These are phyloP conservation scores for Myiothlypis coronata DNA, from an alignment of 2,797 vertebrate species.

Conservation along the genomic window DNA sequence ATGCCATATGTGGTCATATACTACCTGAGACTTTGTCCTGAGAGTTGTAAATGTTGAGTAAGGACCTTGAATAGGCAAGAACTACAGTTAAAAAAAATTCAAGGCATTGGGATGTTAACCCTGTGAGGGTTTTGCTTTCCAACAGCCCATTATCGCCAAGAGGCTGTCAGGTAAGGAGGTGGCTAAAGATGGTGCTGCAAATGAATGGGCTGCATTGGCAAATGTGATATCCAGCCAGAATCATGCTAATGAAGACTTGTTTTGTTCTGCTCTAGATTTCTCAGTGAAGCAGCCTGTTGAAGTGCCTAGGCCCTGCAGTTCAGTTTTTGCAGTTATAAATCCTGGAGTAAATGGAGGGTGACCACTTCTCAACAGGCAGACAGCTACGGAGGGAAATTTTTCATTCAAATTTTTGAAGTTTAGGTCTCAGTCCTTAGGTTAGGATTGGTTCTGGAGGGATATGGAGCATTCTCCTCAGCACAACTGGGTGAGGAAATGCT, in stretches of 20 bases:
- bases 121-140: neutral
- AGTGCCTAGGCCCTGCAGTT: neutral
- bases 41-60: neutral
- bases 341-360: neutral
- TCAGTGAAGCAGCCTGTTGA: neutral
- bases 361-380: neutral
- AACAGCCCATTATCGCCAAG: neutral
- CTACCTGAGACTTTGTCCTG: neutral
- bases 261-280: neutral
- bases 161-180: neutral
- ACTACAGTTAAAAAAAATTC: neutral
- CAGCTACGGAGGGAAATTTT: neutral
- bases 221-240: neutral
- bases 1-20: neutral
- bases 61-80: neutral
- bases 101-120: neutral
- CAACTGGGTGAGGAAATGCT: neutral
- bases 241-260: neutral
- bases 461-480: neutral
- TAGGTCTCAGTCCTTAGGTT: neutral
- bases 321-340: neutral
- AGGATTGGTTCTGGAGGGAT: rapidly evolving
- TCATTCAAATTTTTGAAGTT: neutral
- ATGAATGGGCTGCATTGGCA: neutral
- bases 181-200: neutral